Percentiles rank a stretch among this genome's conserved stretches.
These are phyloP conservation scores for Corvus moneduloides DNA, from an alignment of 2,113 vertebrate species.

Conservation along the genomic window DNA sequence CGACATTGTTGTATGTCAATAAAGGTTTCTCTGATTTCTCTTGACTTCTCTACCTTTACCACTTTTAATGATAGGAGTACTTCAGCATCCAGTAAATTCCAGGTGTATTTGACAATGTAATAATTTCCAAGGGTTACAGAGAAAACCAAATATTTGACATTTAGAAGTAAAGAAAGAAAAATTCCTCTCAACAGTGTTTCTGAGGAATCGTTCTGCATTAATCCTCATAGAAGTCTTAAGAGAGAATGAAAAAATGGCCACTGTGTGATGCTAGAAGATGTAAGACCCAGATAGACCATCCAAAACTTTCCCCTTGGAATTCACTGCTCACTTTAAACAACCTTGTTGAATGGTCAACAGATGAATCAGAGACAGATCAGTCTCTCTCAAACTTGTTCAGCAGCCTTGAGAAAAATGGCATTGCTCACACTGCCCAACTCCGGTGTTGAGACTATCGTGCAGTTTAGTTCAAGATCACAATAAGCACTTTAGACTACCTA, in stretches of 20 bases:
- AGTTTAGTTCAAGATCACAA: neutral
- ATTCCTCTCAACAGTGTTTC: neutral
- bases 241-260: neutral
- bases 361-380: neutral
- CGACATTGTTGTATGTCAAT: neutral
- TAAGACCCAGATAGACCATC: neutral
- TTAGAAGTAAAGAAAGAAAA: neutral
- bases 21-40: neutral
- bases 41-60: neutral
- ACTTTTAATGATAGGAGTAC: neutral
- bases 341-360: neutral
- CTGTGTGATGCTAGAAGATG: neutral
- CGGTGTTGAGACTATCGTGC: neutral
- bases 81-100: neutral
- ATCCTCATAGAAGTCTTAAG: neutral
- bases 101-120: neutral
- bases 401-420: neutral
- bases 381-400: neutral
- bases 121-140: neutral
- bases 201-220: neutral
- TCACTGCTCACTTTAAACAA: neutral
- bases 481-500: neutral
- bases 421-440: neutral
- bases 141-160: neutral
- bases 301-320: neutral